A percentile compares a stretch with the other conserved stretches of the same genome.
These are phyloP conservation scores for Peromyscus californicus DNA, from an alignment of 2,113 vertebrate genomes.

Conservation along the genomic window DNA sequence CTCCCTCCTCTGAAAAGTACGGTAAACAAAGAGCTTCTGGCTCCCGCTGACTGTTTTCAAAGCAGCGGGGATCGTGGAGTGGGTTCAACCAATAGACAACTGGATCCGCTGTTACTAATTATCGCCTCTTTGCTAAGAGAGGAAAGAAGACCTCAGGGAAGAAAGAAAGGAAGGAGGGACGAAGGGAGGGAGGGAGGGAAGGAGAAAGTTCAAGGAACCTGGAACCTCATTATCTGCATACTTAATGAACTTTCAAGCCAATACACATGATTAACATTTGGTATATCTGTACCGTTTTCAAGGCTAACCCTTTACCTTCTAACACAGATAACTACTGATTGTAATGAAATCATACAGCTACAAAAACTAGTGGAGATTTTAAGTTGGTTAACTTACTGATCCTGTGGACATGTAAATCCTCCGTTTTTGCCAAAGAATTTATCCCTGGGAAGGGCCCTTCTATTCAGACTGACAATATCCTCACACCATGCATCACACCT, in stretches of 20 bases:
- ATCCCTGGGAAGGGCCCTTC: background rate
- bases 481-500: background rate
- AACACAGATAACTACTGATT: constrained; percentile 4
- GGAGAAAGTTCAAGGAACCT: no score
- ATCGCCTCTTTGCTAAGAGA: background rate
- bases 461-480: background rate
- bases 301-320: constrained; percentile 29
- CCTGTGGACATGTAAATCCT: constrained; percentile 8
- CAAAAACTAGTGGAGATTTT: constrained; percentile 44
- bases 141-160: background rate
- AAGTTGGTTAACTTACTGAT: background rate
- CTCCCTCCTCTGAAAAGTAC: background rate
- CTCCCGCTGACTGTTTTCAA: background rate
- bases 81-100: background rate
- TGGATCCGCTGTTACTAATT: background rate
- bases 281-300: background rate
- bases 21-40: background rate
- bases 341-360: background rate
- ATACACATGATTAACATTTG: background rate
- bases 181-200: background rate
- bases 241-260: background rate
- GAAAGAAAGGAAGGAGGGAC: background rate
- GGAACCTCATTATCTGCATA: background rate
- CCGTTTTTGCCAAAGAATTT: background rate
- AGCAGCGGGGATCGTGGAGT: background rate